phyloP scores from a whole-genome alignment of 1,140 invertebrate species.

The Helicoverpa armigera region DNA sequence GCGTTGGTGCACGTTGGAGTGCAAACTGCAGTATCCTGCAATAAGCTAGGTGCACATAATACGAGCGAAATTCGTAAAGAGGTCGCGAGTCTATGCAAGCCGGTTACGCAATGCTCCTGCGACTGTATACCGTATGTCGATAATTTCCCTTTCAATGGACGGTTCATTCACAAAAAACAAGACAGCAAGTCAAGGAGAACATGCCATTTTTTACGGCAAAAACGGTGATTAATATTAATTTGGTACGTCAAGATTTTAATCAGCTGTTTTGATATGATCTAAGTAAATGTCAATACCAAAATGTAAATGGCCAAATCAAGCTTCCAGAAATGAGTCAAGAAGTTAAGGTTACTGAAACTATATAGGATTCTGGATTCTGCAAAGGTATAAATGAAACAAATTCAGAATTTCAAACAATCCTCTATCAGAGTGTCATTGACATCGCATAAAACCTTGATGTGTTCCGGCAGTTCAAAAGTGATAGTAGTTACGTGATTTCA shows the following conservation, averaged over 20 bases:
- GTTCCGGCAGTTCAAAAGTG: conserved; percentile 14
- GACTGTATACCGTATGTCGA: conserved; percentile 42
- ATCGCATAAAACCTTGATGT: conserved; percentile 19
- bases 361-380: too few relatives aligned
- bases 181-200: conserved; percentile 30
- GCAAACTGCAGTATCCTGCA: neutral
- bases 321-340: neutral
- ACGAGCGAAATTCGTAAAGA: conserved; percentile 48
- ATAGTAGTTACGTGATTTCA: conserved; percentile 1
- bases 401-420: neutral
- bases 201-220: conserved; percentile 7
- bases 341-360: neutral
- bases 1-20: neutral
- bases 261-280: neutral
- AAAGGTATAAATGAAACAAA: neutral
- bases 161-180: conserved; percentile 47
- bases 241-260: conserved; percentile 1
- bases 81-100: conserved; percentile 42
- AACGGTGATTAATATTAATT: conserved; percentile 24
- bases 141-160: conserved; percentile 51
- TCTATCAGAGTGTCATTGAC: conserved; percentile 9
- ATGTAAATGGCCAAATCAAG: neutral
- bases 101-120: conserved; percentile 47
- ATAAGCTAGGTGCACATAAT: conserved; percentile 14
- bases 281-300: neutral